Base-by-base conservation (phyloP, 1,140 invertebrate genomes). In the Bombus polaris region DNA sequence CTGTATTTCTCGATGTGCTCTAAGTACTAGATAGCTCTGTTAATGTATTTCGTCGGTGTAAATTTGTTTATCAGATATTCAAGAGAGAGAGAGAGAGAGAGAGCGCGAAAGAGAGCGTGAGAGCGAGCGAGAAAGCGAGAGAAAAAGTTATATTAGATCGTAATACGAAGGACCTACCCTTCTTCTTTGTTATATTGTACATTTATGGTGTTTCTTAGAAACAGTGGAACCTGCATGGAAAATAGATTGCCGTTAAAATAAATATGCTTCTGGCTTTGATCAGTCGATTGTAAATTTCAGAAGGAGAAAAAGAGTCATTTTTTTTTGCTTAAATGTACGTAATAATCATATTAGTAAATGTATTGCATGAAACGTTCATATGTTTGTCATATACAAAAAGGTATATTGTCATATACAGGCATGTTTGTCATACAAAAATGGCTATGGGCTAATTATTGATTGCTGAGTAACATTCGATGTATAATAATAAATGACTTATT, bases 1-100 rank as follows among this genome's bases (percentile, higher is more conserved):
- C 74, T 66, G 65, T 89, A 83, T 81, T 76, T 80, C 78, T 90
- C 70, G 88, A 89, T 90, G 89, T 90, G 81, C 89, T 90, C 81
- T 85, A 84, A 85, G 83, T 85, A 71, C 66, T 83, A 86, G 80
- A 59, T 89, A 81, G 78, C 89, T 90, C 66, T 42, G 88, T 89
- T 85, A 77, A 82, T 82, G 77, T 89, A 86, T 75, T 75, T 87
- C 86, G 86, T 84, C 75, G 75, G 47, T 89, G 85, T 87, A 87
- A 84, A 87, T 90, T 87, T 87, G 70, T 84, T 89, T 87, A 85
- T 59, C 53, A 57, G 10, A 62, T 71, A 72, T 79, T 85, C 66
- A 35, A 76, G 42, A 75, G 32, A 53, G 39, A 80, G 44, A 74
- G 28, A 62, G 35, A 37, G 74, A 37, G 25, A 39, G 74, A 8